Percentiles rank a stretch among this genome's conserved stretches.
Conservation (phyloP, 53 echinoderm and acorn worm species). For the Apostichopus leukothele region DNA sequence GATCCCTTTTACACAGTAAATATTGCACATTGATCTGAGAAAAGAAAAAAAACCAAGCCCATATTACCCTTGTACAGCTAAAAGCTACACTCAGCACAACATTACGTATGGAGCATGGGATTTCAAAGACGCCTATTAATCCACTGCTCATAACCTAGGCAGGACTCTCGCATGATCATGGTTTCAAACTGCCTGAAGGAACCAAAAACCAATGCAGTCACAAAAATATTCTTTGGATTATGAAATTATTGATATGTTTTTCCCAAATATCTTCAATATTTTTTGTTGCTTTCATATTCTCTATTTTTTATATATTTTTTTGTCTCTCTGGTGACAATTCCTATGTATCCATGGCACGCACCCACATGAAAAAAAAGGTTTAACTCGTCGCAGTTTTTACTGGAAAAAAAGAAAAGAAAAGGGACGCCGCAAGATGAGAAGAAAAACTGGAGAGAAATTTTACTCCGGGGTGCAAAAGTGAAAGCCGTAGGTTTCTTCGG, state of each 20-base stretch:
- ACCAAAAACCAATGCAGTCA: neutral
- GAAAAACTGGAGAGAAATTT: neutral
- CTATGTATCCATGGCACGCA: neutral
- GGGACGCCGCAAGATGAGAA: neutral
- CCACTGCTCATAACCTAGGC: too few relatives aligned
- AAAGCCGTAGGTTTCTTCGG: conserved; percentile 3
- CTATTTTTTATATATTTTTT: neutral
- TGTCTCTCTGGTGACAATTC: conserved; percentile 6
- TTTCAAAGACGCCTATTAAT: too few relatives aligned
- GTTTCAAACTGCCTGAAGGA: neutral
- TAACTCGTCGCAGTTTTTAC: neutral
- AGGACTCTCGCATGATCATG: too few relatives aligned
- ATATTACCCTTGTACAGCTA: too few relatives aligned
- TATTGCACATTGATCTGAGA: too few relatives aligned
- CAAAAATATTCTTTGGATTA: neutral
- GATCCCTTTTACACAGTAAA: too few relatives aligned
- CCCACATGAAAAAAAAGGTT: neutral
- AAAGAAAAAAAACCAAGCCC: too few relatives aligned
- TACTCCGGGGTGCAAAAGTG: conserved; percentile 19
- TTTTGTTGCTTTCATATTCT: neutral
- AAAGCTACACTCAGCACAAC: too few relatives aligned
- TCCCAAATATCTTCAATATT: neutral
- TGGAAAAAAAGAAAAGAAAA: neutral
- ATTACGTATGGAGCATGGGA: too few relatives aligned
- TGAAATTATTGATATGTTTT: neutral